These are phyloP conservation scores for Parapristionchus giblindavisi DNA, from an alignment of 2,888 invertebrate species.

Conservation along the genomic window DNA sequence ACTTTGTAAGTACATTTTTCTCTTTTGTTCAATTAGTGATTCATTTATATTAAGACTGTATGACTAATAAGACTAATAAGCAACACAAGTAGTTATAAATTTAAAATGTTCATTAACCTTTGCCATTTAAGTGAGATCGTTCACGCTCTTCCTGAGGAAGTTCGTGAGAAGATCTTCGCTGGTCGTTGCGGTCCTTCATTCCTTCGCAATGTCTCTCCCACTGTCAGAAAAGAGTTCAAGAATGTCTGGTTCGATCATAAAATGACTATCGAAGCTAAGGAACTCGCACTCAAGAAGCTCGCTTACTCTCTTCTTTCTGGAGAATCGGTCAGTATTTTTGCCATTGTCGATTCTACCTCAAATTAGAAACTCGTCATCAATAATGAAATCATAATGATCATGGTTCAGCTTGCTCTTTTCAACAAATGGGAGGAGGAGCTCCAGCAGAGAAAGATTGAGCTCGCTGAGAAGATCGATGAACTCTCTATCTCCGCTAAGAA, in stretches of 20 bases:
- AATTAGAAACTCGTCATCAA: too few relatives aligned
- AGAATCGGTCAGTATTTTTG: constrained; percentile 59
- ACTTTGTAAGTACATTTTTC: constrained; percentile 47
- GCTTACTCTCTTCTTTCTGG: constrained; percentile 63
- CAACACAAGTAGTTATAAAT: too few relatives aligned
- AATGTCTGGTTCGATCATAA: constrained; percentile 65
- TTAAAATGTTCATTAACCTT: background rate
- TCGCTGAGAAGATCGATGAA: constrained; percentile 54
- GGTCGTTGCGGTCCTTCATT: constrained; percentile 66
- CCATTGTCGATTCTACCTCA: too few relatives aligned
- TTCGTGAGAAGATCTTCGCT: constrained; percentile 61
- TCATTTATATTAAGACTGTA: background rate
- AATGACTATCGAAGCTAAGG: constrained; percentile 61
- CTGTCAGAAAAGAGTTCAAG: constrained; percentile 52
- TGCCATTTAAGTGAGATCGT: constrained; percentile 47
- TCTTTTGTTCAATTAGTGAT: background rate
- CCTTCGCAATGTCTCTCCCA: constrained; percentile 55
- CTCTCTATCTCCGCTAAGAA: constrained; percentile 61
- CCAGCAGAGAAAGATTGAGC: constrained; percentile 56
- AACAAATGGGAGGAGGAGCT: constrained; percentile 66
- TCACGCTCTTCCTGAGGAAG: constrained; percentile 52
- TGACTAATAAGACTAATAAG: background rate
- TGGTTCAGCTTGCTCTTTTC: constrained; percentile 61
- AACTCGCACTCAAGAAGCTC: constrained; percentile 60
- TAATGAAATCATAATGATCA: background rate